Evolutionary conservation across 2,797 vertebrate species (phyloP).

Genomic region (Triplophysa bombifrons): DNA sequence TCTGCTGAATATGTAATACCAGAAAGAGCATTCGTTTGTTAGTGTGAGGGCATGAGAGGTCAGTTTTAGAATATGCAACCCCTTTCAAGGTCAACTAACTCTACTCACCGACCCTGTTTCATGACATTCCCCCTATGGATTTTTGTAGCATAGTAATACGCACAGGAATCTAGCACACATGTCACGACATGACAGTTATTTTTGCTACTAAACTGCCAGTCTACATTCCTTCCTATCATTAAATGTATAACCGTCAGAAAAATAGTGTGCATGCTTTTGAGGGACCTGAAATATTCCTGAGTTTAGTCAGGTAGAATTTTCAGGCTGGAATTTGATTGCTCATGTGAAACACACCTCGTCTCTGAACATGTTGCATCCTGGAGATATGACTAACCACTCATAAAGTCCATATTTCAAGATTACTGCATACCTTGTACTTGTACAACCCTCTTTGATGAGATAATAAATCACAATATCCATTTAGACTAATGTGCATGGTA

Average conservation of each 20-base stretch:
- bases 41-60: background rate
- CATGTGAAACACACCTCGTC: constrained; percentile 15
- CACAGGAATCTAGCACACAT: constrained; percentile 20
- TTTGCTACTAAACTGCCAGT: background rate
- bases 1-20: constrained; percentile 1
- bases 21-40: background rate
- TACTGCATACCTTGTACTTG: background rate
- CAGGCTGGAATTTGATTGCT: constrained; percentile 29
- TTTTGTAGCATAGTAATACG: constrained; percentile 3
- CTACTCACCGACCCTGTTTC: background rate
- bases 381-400: background rate
- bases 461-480: constrained; percentile 1
- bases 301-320: constrained; percentile 11
- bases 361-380: constrained; percentile 22
- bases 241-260: background rate
- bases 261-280: background rate
- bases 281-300: background rate
- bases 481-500: constrained; percentile 1
- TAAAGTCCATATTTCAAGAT: constrained; percentile 3
- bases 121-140: background rate
- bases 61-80: background rate
- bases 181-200: constrained; percentile 33
- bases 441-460: background rate
- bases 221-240: background rate
- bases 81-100: background rate